Percentiles rank a stretch among this genome's conserved stretches.
Conservation (phyloP, 2,113 vertebrate genomes). For the Morone chrysops region DNA sequence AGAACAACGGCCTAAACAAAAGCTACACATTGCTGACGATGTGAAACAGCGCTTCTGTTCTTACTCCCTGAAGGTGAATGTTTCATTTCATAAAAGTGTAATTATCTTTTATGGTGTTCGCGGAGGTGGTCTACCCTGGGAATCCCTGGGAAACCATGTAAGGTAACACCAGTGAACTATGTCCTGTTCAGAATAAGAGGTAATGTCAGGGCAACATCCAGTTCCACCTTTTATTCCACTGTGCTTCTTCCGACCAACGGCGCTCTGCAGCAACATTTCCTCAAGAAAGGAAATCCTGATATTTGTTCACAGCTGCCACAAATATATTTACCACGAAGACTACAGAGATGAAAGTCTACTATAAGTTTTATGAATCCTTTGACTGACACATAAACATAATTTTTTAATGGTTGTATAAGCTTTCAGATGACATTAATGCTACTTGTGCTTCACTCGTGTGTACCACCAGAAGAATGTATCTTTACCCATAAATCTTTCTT, state of each 20-base stretch:
- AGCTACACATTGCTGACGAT: neutral
- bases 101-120: neutral
- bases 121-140: neutral
- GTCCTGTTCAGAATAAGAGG: neutral
- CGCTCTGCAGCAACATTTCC: neutral
- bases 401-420: too few relatives aligned
- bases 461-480: too few relatives aligned
- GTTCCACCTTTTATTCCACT: neutral
- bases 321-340: neutral
- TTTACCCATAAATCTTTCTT: too few relatives aligned
- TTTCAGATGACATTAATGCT: too few relatives aligned
- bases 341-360: neutral
- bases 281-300: neutral
- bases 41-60: neutral
- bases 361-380: too few relatives aligned
- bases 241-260: neutral
- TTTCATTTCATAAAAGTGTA: neutral
- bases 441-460: too few relatives aligned
- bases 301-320: neutral
- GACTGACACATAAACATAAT: too few relatives aligned
- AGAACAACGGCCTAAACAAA: neutral
- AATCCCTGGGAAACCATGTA: neutral
- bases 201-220: neutral
- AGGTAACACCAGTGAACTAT: neutral
- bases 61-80: neutral